Conservation (phyloP, 2,113 vertebrate species). For the Hemichromis elongatus region DNA sequence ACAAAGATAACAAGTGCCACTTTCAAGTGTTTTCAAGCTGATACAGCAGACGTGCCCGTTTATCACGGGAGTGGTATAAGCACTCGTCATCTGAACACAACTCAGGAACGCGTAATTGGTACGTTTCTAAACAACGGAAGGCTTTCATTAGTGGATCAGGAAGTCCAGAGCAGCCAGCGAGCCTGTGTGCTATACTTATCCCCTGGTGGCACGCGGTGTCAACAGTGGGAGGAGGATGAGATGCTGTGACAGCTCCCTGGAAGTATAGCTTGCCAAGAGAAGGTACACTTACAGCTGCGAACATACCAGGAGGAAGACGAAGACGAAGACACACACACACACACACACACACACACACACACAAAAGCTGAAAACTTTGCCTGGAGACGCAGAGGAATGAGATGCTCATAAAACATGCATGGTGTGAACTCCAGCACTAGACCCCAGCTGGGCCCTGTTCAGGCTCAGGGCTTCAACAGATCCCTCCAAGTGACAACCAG, state of each 20-base stretch:
- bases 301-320: not conserved
- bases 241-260: constrained; percentile 14
- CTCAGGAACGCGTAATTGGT: constrained; percentile 56
- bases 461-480: constrained; percentile 4
- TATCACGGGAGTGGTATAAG: constrained; percentile 44
- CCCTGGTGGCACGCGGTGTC: constrained; percentile 13
- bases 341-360: not conserved
- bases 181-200: constrained; percentile 45
- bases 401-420: constrained; percentile 65
- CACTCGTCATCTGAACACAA: constrained; percentile 15
- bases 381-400: constrained; percentile 56
- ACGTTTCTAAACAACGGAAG: constrained; percentile 63
- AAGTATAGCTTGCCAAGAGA: constrained; percentile 6
- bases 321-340: not conserved
- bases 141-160: constrained; percentile 62
- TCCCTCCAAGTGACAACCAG: not conserved
- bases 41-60: constrained; percentile 13
- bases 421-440: constrained; percentile 32
- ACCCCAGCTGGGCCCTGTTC: constrained; percentile 21
- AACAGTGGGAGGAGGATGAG: not conserved
- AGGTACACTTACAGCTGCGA: constrained; percentile 14
- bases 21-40: not conserved
- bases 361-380: constrained; percentile 38
- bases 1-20: not conserved
- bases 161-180: constrained; percentile 40